Evolutionary conservation across 2,113 vertebrate species (phyloP).

Genomic region (Vidua chalybeata): DNA sequence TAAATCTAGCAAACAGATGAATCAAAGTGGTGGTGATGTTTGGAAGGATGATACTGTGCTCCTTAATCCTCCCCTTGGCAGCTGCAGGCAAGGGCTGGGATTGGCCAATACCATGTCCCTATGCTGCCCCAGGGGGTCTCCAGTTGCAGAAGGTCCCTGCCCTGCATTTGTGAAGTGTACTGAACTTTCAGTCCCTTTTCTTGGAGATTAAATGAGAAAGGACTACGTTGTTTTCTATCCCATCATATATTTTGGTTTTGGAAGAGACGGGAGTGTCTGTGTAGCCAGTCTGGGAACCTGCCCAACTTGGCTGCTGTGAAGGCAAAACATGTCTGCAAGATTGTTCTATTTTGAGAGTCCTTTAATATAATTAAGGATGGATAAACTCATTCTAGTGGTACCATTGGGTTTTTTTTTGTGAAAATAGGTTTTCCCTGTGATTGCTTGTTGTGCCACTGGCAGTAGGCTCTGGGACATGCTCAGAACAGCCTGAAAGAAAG

Average conservation of each 20-base stretch:
- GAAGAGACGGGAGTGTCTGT: not conserved
- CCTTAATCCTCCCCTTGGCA: not conserved
- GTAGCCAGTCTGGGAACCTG: not conserved
- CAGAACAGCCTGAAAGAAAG: not conserved
- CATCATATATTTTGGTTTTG: not conserved
- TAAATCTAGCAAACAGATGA: not conserved
- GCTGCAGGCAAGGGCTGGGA: not conserved
- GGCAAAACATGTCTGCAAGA: not conserved
- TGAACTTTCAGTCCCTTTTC: not conserved
- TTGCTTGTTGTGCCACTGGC: not conserved
- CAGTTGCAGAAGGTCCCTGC: not conserved
- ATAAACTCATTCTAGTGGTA: not conserved
- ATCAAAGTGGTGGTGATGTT: not conserved
- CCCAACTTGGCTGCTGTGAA: not conserved
- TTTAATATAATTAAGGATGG: not conserved
- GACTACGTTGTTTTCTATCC: not conserved
- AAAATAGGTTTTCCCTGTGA: not conserved
- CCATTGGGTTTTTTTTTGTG: accelerated
- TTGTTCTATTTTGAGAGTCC: not conserved
- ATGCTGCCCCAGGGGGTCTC: not conserved
- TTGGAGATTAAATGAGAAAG: not conserved
- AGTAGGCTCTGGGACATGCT: not conserved
- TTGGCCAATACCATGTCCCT: not conserved
- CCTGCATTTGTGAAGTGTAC: not conserved
- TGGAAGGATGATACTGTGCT: not conserved